Evolutionary conservation across 2,113 vertebrate species (phyloP).

Genomic region (Parus major): DNA sequence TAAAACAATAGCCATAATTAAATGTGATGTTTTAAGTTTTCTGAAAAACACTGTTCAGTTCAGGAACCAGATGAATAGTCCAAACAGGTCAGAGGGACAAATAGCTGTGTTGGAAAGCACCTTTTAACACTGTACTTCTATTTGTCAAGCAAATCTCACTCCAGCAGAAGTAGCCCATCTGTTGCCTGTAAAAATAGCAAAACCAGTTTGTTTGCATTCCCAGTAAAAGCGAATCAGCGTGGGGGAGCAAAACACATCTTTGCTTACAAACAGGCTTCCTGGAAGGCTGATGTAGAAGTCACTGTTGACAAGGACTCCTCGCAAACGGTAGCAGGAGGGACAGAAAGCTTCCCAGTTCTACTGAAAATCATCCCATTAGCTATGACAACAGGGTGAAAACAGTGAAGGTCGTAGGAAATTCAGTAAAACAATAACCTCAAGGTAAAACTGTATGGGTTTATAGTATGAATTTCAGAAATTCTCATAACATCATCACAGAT

Average conservation of each 20-base stretch:
- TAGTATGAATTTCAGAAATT: background rate
- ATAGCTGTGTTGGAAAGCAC: background rate
- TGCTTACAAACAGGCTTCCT: background rate
- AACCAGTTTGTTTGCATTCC: slow-evolving; percentile 40
- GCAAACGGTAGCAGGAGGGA: accelerated
- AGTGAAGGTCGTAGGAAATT: background rate
- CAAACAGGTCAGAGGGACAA: background rate
- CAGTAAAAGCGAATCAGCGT: background rate
- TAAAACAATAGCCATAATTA: background rate
- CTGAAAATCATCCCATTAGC: background rate
- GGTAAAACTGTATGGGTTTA: background rate
- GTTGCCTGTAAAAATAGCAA: background rate
- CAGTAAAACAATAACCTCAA: background rate
- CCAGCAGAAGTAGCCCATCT: background rate
- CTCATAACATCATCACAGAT: background rate
- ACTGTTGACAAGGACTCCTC: background rate
- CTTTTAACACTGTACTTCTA: background rate
- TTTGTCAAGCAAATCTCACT: background rate
- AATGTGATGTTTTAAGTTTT: background rate
- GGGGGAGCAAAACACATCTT: background rate
- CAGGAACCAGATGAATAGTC: background rate
- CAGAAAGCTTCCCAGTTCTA: background rate
- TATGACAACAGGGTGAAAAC: background rate
- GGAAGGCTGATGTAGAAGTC: background rate
- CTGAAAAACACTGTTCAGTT: background rate